These are phyloP conservation scores for Leptinotarsa texana DNA, from an alignment of 1,140 invertebrate species.

Conservation along the genomic window DNA sequence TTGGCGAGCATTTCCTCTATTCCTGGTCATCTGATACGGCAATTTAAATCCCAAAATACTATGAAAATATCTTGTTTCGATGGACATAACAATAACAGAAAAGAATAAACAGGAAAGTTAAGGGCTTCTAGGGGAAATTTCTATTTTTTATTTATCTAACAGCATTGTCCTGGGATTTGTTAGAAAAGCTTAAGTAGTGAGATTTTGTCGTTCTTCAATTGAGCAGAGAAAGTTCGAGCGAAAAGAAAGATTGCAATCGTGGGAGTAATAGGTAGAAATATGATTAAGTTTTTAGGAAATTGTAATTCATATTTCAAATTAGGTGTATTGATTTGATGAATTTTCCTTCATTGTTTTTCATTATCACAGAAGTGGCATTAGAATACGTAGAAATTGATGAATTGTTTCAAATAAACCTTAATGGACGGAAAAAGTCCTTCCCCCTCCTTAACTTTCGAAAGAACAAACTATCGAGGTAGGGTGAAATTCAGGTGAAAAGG, in stretches of 20 bases:
- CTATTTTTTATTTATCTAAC: conserved; percentile 14
- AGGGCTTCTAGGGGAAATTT: conserved; percentile 12
- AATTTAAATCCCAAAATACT: conserved; percentile 31
- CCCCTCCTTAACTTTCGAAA: too few species aligned
- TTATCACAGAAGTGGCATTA: too few species aligned
- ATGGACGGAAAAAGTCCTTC: too few species aligned
- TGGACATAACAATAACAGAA: conserved; percentile 26
- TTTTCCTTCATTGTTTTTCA: too few species aligned
- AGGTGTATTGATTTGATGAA: too few species aligned
- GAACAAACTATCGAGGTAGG: too few species aligned
- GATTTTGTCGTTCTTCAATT: conserved; percentile 25
- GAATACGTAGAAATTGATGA: too few species aligned
- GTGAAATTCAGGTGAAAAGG: too few species aligned
- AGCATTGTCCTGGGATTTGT: conserved; percentile 18
- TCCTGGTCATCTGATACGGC: conserved; percentile 35
- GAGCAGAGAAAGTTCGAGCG: not conserved
- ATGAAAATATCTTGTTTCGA: conserved; percentile 33
- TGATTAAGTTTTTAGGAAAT: too few species aligned
- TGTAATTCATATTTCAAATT: too few species aligned
- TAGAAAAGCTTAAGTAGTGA: conserved; percentile 4
- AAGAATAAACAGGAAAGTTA: conserved; percentile 23
- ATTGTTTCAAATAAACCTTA: too few species aligned
- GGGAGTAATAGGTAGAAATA: not conserved
- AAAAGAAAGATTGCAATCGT: not conserved
- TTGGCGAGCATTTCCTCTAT: conserved; percentile 16